phyloP scores from a whole-genome alignment of 2,888 invertebrate genomes.

The Metellina segmentata region DNA sequence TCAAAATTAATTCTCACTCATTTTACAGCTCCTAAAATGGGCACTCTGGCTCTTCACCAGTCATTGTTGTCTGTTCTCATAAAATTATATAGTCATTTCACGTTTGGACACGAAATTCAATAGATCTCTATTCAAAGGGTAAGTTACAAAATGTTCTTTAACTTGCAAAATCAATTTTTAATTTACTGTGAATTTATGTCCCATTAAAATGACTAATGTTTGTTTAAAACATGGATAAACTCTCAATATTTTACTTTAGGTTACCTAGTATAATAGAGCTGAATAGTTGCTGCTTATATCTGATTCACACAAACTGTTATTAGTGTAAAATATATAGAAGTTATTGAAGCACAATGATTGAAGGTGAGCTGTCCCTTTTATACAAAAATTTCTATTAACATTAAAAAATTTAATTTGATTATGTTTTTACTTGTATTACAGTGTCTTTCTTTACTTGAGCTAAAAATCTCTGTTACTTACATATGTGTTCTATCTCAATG shows the following conservation, averaged over 20 bases:
- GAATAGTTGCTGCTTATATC: not conserved
- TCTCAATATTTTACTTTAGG: not conserved
- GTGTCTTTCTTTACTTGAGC: no score
- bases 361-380: slow-evolving; percentile 29
- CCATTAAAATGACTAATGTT: not conserved
- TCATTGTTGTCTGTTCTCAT: slow-evolving; percentile 23
- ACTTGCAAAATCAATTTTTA: not conserved
- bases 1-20: not conserved
- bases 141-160: not conserved
- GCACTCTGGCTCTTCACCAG: not conserved
- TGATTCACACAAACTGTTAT: slow-evolving; percentile 23
- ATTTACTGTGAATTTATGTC: not conserved
- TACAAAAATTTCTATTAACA: no score
- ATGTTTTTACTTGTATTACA: no score
- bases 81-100: slow-evolving; percentile 42
- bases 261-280: not conserved
- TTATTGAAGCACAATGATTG: slow-evolving; percentile 45
- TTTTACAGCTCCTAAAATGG: slow-evolving; percentile 30
- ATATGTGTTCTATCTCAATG: no score
- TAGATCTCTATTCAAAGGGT: slow-evolving; percentile 4
- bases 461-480: no score
- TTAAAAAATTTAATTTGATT: no score
- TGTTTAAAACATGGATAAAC: not conserved
- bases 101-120: slow-evolving; percentile 41
- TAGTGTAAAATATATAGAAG: not conserved